These are phyloP conservation scores for Hippopotamus amphibius DNA, from an alignment of 2,113 vertebrate species.

Conservation along the genomic window DNA sequence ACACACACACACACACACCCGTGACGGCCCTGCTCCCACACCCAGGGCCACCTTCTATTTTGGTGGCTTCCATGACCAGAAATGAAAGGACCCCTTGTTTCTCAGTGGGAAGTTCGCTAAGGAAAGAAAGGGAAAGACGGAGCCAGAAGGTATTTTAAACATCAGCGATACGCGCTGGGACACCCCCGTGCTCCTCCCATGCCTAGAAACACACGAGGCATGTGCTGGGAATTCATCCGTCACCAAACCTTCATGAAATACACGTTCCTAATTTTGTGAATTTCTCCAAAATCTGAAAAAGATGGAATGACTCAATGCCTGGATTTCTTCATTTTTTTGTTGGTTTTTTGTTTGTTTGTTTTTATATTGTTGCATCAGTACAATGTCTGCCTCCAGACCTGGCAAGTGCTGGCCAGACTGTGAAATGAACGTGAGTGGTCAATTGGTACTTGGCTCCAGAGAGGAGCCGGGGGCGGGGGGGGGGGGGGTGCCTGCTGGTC, in stretches of 20 bases:
- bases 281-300: background rate
- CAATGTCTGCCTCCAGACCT: background rate
- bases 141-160: background rate
- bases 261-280: background rate
- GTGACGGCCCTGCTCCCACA: background rate
- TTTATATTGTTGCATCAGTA: background rate
- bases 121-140: background rate
- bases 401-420: background rate
- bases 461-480: too few relatives aligned
- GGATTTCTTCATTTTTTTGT: background rate
- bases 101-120: background rate
- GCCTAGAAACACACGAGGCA: background rate
- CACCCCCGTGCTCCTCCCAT: background rate
- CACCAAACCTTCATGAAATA: background rate
- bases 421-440: too few relatives aligned
- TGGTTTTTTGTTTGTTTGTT: background rate
- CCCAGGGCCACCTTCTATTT: background rate
- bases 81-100: background rate
- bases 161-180: background rate
- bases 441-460: background rate
- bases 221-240: background rate
- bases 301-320: background rate
- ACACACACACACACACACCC: too few relatives aligned
- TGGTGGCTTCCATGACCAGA: too few relatives aligned
- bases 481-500: fast-evolving